Conservation (phyloP, 2,113 vertebrate species). For the Cavia porcellus region DNA sequence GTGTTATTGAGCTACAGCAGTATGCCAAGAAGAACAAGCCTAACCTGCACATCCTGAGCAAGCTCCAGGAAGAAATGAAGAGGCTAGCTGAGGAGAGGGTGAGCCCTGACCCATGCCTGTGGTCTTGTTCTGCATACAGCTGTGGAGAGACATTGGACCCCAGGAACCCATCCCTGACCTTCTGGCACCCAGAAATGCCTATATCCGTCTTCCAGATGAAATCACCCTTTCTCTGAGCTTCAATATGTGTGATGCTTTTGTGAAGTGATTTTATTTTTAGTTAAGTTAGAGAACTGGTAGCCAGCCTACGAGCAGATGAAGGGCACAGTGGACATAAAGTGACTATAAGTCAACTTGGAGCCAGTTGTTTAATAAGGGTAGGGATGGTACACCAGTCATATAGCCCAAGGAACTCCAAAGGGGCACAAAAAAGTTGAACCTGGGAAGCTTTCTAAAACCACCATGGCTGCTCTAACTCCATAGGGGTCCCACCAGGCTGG, state of each 20-base stretch:
- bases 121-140: not conserved
- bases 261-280: not conserved
- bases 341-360: not conserved
- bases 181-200: not conserved
- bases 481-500: not conserved
- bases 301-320: not conserved
- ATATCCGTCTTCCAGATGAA: not conserved
- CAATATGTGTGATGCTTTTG: not conserved
- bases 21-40: conserved; percentile 99
- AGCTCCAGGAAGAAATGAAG: conserved; percentile 98
- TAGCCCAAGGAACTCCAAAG: not conserved
- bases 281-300: not conserved
- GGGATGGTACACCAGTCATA: not conserved
- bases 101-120: conserved; percentile 23
- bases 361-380: not conserved
- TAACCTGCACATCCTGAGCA: conserved; percentile 99
- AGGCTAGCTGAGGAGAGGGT: conserved; percentile 97
- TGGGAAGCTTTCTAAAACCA: not conserved
- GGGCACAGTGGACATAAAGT: not conserved
- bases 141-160: not conserved
- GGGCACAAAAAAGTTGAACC: not conserved
- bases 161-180: not conserved
- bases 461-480: too few species aligned
- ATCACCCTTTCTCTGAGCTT: not conserved
- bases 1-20: conserved; percentile 99